Base-by-base conservation (phyloP, 2,888 invertebrate genomes). In the Lutraria lutraria region DNA sequence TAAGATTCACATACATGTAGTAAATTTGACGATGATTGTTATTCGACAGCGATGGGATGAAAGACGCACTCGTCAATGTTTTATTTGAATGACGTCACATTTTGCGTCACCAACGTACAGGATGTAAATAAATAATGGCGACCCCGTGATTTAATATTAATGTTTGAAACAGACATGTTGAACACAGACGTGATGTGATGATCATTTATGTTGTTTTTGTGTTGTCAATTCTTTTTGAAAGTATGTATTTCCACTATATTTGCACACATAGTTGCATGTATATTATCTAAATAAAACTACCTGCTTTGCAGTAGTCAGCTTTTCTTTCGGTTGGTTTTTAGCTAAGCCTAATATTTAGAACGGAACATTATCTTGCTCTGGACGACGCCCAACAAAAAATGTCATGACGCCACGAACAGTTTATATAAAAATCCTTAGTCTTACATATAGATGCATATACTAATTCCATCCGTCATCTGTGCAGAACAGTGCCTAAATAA, bases 151-250 rank as follows among this genome's bases (percentile, higher is more conserved):
- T 31, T 16, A 4, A 13, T 12, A 72, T 56, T 68, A 52, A 0
- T 25, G 43, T 68, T 63, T 31, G n/a, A 52, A 12, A 53, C 16
- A 52, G 72, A 79, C 25, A 0, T 54, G 15, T 25, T 16, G 52
- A n/a, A 25, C 63, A 68, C n/a, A 72, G 79, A 85, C 34, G 54
- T 31, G 29, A 83, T 83, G 83, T 83, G 52, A 83, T 83, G 83
- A n/a, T 85, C 54, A 76, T 85, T 29, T 34, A 34, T 76, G 76
- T 8, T 6, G 15, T 76, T 19, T 31, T 76, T 34, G 29, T 76
- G 31, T 13, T 13, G 15, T 34, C 34, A 34, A 2, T 76, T 76
- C 34, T 76, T 2, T 16, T 76, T 8, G 34, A 0, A 34, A 34
- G 76, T 76, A 76, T 31, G 76, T 76, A 15, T 12, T 68, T 15